These are phyloP conservation scores for Drosophila bocki DNA, from an alignment of 1,140 invertebrate species.

Conservation along the genomic window DNA sequence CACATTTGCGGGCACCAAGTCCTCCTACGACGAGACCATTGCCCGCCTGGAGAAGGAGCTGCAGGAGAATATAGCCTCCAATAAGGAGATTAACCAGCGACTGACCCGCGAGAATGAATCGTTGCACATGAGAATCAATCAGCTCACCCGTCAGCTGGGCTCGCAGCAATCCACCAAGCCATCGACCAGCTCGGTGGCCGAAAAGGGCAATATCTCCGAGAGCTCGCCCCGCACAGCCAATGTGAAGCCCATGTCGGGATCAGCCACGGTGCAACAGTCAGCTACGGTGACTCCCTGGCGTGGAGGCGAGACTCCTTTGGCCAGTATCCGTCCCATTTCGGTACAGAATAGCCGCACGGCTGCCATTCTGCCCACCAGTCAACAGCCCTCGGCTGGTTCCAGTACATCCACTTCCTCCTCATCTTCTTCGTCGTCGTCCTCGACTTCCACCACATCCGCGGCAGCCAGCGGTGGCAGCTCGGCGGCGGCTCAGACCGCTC, in stretches of 20 bases:
- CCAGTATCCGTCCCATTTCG: conserved; percentile 96
- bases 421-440: conserved; percentile 46
- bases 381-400: conserved; percentile 61
- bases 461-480: conserved; percentile 64
- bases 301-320: conserved; percentile 92
- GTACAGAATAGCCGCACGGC: conserved; percentile 90
- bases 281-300: conserved; percentile 87
- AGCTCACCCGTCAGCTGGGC: conserved; percentile 92
- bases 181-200: conserved; percentile 87
- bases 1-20: conserved; percentile 88
- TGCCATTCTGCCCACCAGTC: conserved; percentile 92
- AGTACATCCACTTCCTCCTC: conserved; percentile 56
- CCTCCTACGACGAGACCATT: conserved; percentile 90
- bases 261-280: conserved; percentile 85
- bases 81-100: conserved; percentile 87
- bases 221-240: conserved; percentile 94
- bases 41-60: conserved; percentile 91
- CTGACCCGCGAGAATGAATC: conserved; percentile 90
- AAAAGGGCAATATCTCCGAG: conserved; percentile 90
- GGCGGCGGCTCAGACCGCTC: conserved; percentile 86
- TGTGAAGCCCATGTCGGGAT: conserved; percentile 96
- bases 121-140: conserved; percentile 89
- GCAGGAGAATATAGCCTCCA: conserved; percentile 88
- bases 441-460: conserved; percentile 68
- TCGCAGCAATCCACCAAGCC: conserved; percentile 89